Percentiles rank a stretch among this genome's conserved stretches.
phyloP scores from a whole-genome alignment of 1,140 invertebrate genomes.

The Pachyrhynchus sulphureomaculatus region DNA sequence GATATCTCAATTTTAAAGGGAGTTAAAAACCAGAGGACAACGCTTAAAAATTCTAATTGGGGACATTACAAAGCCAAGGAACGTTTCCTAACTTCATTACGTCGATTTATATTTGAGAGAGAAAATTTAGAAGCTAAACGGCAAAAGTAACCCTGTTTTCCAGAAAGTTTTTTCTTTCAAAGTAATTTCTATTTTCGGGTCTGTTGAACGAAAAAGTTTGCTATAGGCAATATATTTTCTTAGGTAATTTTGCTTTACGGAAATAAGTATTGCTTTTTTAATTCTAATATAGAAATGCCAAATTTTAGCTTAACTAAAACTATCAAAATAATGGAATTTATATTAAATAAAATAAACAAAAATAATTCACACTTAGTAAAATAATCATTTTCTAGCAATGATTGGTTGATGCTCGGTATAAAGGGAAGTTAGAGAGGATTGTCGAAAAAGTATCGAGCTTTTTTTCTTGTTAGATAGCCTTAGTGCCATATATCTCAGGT shows the following conservation, averaged over 20 bases:
- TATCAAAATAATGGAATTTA: too few species aligned
- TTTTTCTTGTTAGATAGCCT: too few species aligned
- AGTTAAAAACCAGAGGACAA: slow-evolving; percentile 23
- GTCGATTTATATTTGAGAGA: slow-evolving; percentile 19
- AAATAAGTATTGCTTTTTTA: too few species aligned
- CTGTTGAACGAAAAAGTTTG: slow-evolving; percentile 11
- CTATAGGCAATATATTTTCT: slow-evolving; percentile 11
- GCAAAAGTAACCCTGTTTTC: slow-evolving; percentile 18
- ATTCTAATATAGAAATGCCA: too few species aligned
- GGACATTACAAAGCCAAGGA: slow-evolving; percentile 20
- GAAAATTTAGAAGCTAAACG: slow-evolving; percentile 16
- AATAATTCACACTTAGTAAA: too few species aligned
- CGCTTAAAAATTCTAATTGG: slow-evolving; percentile 20
- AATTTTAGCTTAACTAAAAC: too few species aligned
- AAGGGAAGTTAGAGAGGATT: too few species aligned
- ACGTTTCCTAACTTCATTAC: slow-evolving; percentile 27
- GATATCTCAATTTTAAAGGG: slow-evolving; percentile 15
- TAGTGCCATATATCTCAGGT: too few species aligned
- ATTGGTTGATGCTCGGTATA: too few species aligned
- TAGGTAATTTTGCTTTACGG: slow-evolving; percentile 3
- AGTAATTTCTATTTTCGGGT: slow-evolving; percentile 17
- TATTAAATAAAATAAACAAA: too few species aligned
- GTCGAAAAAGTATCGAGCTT: too few species aligned
- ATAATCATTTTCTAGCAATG: too few species aligned
- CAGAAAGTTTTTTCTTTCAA: slow-evolving; percentile 17